Conservation (phyloP, 2,888 invertebrate species). For the Copidosoma aretas region DNA sequence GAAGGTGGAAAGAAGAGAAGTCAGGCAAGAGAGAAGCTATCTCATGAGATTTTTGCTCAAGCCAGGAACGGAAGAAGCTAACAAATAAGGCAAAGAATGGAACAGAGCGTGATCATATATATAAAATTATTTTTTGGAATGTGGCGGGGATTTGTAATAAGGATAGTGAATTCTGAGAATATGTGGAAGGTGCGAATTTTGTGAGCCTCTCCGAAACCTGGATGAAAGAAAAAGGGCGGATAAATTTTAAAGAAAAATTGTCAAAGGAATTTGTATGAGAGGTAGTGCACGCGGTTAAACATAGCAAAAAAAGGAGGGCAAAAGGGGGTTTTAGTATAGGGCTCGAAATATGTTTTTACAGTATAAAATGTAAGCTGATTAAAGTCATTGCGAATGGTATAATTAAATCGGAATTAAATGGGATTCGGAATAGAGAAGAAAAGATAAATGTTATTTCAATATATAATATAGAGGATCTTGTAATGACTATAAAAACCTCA, state of each 20-base stretch:
- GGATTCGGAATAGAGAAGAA: background rate
- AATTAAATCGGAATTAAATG: background rate
- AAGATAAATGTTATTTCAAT: background rate
- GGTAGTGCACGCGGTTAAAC: constrained; percentile 22
- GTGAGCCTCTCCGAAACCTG: constrained; percentile 40
- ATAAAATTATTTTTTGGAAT: no score
- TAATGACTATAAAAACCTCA: background rate
- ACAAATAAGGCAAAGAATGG: no score
- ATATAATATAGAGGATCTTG: constrained; percentile 6
- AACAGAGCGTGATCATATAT: no score
- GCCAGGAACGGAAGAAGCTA: no score
- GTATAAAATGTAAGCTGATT: background rate
- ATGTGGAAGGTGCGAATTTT: constrained; percentile 33
- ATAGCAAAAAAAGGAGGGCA: constrained; percentile 37
- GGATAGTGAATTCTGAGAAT: no score
- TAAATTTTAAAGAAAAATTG: constrained; percentile 1
- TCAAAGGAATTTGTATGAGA: constrained; percentile 36
- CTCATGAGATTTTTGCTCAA: no score
- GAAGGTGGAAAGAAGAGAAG: no score
- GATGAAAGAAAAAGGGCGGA: constrained; percentile 37
- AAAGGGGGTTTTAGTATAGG: constrained; percentile 38
- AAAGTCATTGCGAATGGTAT: background rate
- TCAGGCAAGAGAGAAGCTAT: no score
- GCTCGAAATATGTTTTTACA: constrained; percentile 19
- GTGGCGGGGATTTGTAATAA: no score